phyloP scores from a whole-genome alignment of 92 coral and sea anemone genomes.

The Zoanthus sociatus region DNA sequence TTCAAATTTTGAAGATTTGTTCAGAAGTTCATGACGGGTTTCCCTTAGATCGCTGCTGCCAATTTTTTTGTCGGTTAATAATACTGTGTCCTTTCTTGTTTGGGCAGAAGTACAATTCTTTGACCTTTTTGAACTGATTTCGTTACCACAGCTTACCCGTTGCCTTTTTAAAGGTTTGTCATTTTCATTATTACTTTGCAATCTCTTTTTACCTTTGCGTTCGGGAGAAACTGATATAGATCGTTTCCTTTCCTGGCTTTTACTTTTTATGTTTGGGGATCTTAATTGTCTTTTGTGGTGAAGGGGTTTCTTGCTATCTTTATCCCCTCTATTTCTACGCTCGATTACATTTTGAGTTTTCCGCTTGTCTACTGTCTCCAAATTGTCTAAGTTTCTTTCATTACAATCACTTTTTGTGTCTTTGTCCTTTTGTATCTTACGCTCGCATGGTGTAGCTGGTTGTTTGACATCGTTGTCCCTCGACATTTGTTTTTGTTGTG shows the following conservation, averaged over 20 bases:
- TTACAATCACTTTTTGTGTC: not conserved
- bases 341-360: not conserved
- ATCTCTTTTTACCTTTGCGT: slow-evolving; percentile 29
- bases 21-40: not conserved
- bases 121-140: not conserved
- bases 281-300: not conserved
- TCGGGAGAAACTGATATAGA: slow-evolving; percentile 1
- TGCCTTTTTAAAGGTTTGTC: slow-evolving; percentile 15
- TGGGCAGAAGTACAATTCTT: not conserved
- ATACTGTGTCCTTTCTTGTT: not conserved
- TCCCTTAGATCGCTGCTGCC: not conserved
- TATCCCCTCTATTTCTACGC: not conserved
- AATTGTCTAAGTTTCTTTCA: not conserved
- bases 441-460: not conserved
- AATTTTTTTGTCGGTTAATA: not conserved
- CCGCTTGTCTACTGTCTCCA: not conserved
- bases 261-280: not conserved
- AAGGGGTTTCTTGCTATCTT: not conserved
- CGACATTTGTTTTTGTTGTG: not conserved
- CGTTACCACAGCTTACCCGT: not conserved
- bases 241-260: not conserved
- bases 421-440: not conserved
- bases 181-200: not conserved
- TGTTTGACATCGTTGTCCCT: not conserved
- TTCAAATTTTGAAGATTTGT: not conserved